Evolutionary conservation across 2,888 invertebrate species (phyloP).

Genomic region (Baccha elongata): DNA sequence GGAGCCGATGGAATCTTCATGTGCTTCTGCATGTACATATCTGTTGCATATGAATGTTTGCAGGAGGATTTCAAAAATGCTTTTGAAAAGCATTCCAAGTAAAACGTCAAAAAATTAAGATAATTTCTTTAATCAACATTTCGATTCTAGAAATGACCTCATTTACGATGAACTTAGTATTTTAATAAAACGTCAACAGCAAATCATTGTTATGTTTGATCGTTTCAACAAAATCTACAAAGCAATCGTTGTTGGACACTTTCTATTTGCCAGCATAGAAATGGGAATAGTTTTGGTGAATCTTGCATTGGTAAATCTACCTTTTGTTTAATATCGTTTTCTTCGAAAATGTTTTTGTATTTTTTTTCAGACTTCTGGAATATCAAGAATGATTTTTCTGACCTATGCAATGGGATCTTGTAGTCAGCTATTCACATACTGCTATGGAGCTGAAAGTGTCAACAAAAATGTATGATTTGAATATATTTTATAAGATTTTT

Average conservation of each 20-base stretch:
- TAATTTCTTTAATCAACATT: not conserved
- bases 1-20: conserved; percentile 19
- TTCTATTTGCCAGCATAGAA: conserved; percentile 20
- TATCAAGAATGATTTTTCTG: not conserved
- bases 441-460: conserved; percentile 11
- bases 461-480: not conserved
- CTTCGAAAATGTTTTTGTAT: not conserved
- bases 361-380: conserved; percentile 2
- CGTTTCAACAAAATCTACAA: conserved; percentile 16
- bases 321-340: no score
- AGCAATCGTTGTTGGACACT: conserved; percentile 17
- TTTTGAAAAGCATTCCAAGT: not conserved
- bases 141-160: not conserved
- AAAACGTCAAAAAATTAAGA: not conserved
- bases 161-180: conserved; percentile 9
- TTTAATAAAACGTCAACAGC: conserved; percentile 9
- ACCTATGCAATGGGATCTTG: conserved; percentile 1
- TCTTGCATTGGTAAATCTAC: conserved; percentile 28
- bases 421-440: conserved; percentile 4
- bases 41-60: not conserved
- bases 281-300: conserved; percentile 27
- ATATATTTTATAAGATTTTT: not conserved
- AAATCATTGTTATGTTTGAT: conserved; percentile 4
- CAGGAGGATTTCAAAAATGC: conserved; percentile 13
- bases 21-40: conserved; percentile 14